A percentile compares a stretch with the other conserved stretches of the same genome.
Evolutionary conservation across 2,113 vertebrate species (phyloP).

Genomic region (Larimichthys crocea): DNA sequence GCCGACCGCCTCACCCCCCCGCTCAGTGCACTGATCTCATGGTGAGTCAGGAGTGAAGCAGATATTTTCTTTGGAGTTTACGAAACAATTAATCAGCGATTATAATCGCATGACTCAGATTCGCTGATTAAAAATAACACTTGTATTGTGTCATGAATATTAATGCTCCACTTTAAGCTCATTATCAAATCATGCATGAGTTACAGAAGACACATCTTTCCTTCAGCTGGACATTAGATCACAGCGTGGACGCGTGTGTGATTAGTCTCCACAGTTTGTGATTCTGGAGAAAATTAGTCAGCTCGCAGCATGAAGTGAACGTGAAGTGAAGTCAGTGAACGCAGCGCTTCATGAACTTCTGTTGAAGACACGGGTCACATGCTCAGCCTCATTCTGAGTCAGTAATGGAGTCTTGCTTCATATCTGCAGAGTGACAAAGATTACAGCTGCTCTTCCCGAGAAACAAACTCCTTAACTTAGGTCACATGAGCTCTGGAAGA

Average conservation of each 20-base stretch:
- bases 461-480: too few relatives aligned
- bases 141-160: not conserved
- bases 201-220: not conserved
- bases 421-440: too few relatives aligned
- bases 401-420: too few relatives aligned
- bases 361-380: too few relatives aligned
- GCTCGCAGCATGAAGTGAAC: not conserved
- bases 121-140: conserved; percentile 14
- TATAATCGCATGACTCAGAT: not conserved
- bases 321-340: not conserved
- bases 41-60: not conserved
- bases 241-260: not conserved
- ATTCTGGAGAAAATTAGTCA: not conserved
- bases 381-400: too few relatives aligned
- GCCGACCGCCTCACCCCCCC: too few relatives aligned
- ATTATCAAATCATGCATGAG: conserved; percentile 4
- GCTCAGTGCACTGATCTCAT: not conserved
- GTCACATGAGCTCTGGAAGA: too few relatives aligned
- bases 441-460: too few relatives aligned
- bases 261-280: conserved; percentile 6
- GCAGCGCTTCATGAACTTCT: not conserved
- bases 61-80: conserved; percentile 1
- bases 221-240: not conserved
- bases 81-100: not conserved
- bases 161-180: conserved; percentile 1